These are phyloP conservation scores for Ondatra zibethicus DNA, from an alignment of 2,113 vertebrate genomes.

Conservation along the genomic window DNA sequence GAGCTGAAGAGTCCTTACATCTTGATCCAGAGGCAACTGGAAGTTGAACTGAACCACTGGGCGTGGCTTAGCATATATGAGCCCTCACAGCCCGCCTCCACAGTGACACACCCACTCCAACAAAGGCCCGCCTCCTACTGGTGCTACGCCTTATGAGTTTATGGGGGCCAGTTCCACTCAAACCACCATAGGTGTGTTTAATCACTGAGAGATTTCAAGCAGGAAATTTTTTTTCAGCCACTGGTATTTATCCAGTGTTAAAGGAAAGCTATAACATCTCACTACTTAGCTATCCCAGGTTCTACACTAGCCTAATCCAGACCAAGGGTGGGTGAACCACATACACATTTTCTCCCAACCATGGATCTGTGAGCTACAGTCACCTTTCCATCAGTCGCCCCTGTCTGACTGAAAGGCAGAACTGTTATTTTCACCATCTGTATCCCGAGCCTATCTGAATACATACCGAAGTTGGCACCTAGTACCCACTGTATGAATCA, in stretches of 20 bases:
- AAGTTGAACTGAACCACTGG: background rate
- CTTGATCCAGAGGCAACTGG: background rate
- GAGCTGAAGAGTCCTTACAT: background rate
- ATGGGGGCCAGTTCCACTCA: background rate
- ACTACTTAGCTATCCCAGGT: background rate
- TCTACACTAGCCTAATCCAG: background rate
- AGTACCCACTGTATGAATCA: background rate
- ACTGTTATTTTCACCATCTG: background rate
- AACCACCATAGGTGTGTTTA: background rate
- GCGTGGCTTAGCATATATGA: background rate
- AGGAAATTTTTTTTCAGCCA: background rate
- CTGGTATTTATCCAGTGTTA: background rate
- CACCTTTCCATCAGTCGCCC: background rate
- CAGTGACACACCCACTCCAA: background rate
- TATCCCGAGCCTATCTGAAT: background rate
- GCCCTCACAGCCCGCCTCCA: background rate
- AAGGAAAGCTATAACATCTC: conserved; percentile 21
- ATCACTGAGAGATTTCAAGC: background rate
- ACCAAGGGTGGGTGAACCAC: background rate
- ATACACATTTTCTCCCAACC: background rate
- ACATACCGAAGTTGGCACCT: background rate
- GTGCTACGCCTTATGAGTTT: background rate
- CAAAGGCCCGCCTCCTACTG: background rate
- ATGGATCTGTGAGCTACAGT: background rate
- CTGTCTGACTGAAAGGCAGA: background rate